Percentiles rank a stretch among this genome's conserved stretches.
Evolutionary conservation across 2,113 vertebrate genomes (phyloP).

Genomic region (Indri indri): DNA sequence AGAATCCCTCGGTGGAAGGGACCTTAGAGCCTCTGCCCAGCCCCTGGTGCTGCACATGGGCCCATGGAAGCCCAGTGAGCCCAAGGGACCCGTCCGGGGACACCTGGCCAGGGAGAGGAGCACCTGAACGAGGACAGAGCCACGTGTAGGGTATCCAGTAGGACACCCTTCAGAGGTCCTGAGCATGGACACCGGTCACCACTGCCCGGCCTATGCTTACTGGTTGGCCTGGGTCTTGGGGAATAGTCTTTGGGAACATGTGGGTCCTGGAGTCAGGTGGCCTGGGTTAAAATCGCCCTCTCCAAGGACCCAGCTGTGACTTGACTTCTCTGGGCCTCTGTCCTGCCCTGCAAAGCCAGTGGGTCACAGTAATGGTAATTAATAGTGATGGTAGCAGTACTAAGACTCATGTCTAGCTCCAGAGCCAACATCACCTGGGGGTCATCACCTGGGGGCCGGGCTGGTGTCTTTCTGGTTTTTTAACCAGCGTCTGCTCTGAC

Average conservation of each 20-base stretch:
- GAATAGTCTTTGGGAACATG: not conserved
- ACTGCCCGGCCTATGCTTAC: not conserved
- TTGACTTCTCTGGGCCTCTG: not conserved
- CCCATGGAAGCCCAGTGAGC: not conserved
- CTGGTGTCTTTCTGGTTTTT: not conserved
- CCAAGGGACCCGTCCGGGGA: not conserved
- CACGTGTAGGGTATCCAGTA: not conserved
- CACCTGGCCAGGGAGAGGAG: not conserved
- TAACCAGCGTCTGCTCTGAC: not conserved
- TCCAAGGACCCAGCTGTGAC: not conserved
- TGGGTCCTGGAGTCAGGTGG: not conserved
- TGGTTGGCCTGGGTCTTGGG: not conserved
- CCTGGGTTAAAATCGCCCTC: not conserved
- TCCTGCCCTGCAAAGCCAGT: not conserved
- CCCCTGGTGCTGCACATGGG: not conserved
- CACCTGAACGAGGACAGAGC: not conserved
- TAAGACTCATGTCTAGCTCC: not conserved
- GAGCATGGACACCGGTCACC: not conserved
- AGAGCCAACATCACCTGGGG: rapidly evolving
- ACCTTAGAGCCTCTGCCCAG: not conserved
- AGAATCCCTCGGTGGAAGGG: rapidly evolving
- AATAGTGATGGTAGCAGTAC: not conserved
- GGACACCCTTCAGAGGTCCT: not conserved
- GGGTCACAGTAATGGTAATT: not conserved
- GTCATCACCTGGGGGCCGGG: no score